Percentiles rank a stretch among this genome's conserved stretches.
Evolutionary conservation across 2,888 invertebrate genomes (phyloP).

Genomic region (Morinoia aosen): DNA sequence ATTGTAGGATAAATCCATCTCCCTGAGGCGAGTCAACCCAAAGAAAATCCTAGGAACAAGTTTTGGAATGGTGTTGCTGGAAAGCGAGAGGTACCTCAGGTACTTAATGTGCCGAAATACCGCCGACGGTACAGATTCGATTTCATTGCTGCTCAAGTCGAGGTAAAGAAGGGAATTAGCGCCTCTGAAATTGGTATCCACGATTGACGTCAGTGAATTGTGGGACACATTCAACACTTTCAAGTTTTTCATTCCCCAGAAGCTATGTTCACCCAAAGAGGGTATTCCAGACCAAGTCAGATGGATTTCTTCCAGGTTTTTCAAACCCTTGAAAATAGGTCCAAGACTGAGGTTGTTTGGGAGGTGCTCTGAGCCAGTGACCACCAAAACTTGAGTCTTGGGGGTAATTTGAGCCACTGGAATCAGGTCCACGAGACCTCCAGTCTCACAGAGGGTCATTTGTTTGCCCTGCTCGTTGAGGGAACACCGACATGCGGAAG

Average conservation of each 20-base stretch:
- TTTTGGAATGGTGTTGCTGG: conserved; percentile 69
- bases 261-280: conserved; percentile 83
- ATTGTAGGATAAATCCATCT: conserved; percentile 83
- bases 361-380: conserved; percentile 77
- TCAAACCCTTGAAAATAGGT: conserved; percentile 78
- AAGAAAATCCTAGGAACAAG: conserved; percentile 77
- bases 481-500: conserved; percentile 78
- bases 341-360: conserved; percentile 78
- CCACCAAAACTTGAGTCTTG: conserved; percentile 76
- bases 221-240: conserved; percentile 78
- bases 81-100: conserved; percentile 74
- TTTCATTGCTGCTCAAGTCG: conserved; percentile 82
- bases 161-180: conserved; percentile 81
- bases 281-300: conserved; percentile 80
- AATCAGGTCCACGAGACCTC: conserved; percentile 75
- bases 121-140: conserved; percentile 82
- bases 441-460: conserved; percentile 76
- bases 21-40: conserved; percentile 80
- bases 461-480: conserved; percentile 77
- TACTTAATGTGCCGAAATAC: conserved; percentile 83
- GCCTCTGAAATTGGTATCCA: conserved; percentile 84
- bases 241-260: conserved; percentile 81
- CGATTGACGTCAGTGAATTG: conserved; percentile 80
- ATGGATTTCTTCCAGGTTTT: conserved; percentile 79
- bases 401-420: conserved; percentile 59